Evolutionary conservation across 1,140 invertebrate species (phyloP).

Genomic region (Homalodisca vitripennis): DNA sequence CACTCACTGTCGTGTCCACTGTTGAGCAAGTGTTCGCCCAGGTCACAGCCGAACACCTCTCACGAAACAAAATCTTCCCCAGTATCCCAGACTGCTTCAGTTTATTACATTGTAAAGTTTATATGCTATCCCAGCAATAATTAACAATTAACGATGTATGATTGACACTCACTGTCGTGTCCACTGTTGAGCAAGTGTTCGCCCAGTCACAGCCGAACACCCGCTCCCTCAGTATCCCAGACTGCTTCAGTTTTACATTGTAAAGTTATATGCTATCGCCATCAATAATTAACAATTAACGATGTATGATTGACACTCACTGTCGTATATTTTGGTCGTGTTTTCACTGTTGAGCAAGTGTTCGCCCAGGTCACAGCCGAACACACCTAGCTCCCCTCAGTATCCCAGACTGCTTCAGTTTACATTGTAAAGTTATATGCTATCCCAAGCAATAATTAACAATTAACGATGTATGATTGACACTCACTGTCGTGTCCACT

Average conservation of each 20-base stretch:
- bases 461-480: no score
- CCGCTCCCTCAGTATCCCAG: constrained; percentile 87
- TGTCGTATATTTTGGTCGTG: constrained; percentile 91
- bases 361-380: constrained; percentile 94
- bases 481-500: no score
- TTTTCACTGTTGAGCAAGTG: constrained; percentile 87
- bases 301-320: constrained; percentile 56
- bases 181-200: constrained; percentile 87
- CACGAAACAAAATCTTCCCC: constrained; percentile 91
- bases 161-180: constrained; percentile 67
- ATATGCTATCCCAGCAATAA: no score
- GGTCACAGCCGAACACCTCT: no score
- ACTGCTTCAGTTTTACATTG: constrained; percentile 90
- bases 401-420: constrained; percentile 93
- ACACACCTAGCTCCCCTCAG: constrained; percentile 86
- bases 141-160: no score
- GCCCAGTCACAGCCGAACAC: constrained; percentile 95
- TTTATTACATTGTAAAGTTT: no score
- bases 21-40: constrained; percentile 92
- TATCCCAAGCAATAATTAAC: no score
- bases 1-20: constrained; percentile 78
- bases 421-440: no score
- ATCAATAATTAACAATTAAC: no score
- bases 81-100: constrained; percentile 93
- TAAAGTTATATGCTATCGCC: no score